phyloP scores from a whole-genome alignment of 2,888 invertebrate genomes.

The Campoplex nolae region DNA sequence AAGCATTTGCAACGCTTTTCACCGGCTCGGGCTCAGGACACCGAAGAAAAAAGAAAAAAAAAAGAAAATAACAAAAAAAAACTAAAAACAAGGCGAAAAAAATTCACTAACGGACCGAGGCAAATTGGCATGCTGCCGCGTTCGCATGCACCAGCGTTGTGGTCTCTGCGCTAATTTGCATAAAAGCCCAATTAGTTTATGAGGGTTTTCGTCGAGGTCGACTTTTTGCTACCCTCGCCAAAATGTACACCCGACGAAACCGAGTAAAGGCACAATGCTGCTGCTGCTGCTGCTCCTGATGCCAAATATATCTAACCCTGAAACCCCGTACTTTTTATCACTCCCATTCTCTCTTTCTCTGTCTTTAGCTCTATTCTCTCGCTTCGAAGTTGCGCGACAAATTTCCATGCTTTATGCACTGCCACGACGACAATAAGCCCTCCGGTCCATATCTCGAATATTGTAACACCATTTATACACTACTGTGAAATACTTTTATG shows the following conservation, averaged over 20 bases:
- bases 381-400: constrained; percentile 6
- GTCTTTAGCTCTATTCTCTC: not conserved
- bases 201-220: constrained; percentile 66
- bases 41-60: constrained; percentile 11
- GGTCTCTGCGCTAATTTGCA: constrained; percentile 69
- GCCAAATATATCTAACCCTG: constrained; percentile 1
- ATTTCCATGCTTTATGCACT: constrained; percentile 25
- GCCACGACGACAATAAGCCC: constrained; percentile 22
- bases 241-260: constrained; percentile 27
- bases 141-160: constrained; percentile 38
- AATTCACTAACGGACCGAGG: constrained; percentile 67
- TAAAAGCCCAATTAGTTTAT: constrained; percentile 73
- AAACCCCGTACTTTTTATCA: constrained; percentile 34
- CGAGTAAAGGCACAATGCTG: constrained; percentile 1
- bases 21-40: constrained; percentile 38
- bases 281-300: not conserved
- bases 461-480: not conserved
- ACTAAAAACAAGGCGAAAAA: constrained; percentile 24
- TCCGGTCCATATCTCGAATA: not conserved
- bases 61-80: not conserved
- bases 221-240: constrained; percentile 28
- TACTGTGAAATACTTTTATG: not conserved
- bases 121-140: constrained; percentile 72
- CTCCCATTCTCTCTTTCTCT: not conserved
- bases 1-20: constrained; percentile 53